Base-by-base conservation (phyloP, 2,113 vertebrate genomes). In the Promerops cafer region DNA sequence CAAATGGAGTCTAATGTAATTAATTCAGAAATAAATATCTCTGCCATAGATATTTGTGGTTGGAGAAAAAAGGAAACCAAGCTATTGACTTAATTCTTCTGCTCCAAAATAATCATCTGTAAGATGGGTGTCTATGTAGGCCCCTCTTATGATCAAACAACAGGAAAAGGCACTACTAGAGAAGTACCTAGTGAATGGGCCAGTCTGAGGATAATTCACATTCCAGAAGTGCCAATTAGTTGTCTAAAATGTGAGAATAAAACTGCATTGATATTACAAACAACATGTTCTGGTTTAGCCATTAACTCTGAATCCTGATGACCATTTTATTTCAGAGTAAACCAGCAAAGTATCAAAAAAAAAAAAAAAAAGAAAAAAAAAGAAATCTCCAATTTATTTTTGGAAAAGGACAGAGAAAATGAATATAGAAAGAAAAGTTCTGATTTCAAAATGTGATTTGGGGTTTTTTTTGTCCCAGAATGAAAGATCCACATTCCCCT, bases 1-100 rank as follows among this genome's bases (percentile, higher is more conserved):
- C 33, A 84, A 87, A 69, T 31, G 24, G 31, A 70, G 10, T 33
- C 69, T 87, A 66, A 84, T 77, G 13, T 16, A 77, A 72, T 84
- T 93, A 81, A 61, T 70, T 70, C 52, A 42, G 81, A 91, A 87
- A 84, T 50, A 91, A 59, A 54, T 35, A 66, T 59, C 9, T 91
- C 65, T 92, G 39, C 20, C 68, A 33, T 64, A 75, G 33, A 28
- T 78, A 83, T 45, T 35, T 70, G 40, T 40, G 28, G 37, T 13
- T 40, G 19, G 28, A 40, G 8, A n/a, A 72, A 83, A 84, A 47
- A 53, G 17, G 11, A 81, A 63, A 72, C 40, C 21, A 17, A 89
- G 13, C 6, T 12, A 47, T 10, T 1, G 1, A 31, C 64, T 83
- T 83, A 44, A 60, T 76, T 83, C 12, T 68, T 44, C 53, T 68